phyloP scores from a whole-genome alignment of 2,113 vertebrate species.

The Nyctereutes procyonoides region DNA sequence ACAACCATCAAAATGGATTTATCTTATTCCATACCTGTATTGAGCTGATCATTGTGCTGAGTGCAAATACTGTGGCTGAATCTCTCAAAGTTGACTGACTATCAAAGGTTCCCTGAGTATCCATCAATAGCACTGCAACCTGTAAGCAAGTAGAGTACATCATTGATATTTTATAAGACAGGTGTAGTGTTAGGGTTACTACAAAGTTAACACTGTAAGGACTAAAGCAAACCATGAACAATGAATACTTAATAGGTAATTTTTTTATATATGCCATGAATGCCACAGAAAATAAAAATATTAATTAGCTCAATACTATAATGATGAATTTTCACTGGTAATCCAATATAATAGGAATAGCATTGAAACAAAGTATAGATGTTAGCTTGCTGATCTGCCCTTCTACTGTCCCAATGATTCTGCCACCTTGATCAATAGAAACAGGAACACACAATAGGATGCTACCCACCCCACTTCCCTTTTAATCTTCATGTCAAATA shows the following conservation, averaged over 20 bases:
- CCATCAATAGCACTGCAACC: constrained; percentile 97
- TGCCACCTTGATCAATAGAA: background rate
- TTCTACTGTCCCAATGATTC: background rate
- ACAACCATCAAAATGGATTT: background rate
- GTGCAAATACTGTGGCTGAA: constrained; percentile 97
- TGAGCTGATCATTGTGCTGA: constrained; percentile 99
- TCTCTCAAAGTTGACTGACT: constrained; percentile 98
- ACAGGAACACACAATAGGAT: background rate
- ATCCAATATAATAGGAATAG: constrained; percentile 9
- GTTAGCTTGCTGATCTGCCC: constrained; percentile 5
- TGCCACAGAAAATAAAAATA: constrained; percentile 40
- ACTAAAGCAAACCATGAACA: constrained; percentile 39
- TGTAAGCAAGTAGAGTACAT: constrained; percentile 72
- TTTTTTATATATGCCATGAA: background rate
- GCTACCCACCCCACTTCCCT: background rate
- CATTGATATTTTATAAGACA: background rate
- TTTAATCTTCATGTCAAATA: constrained; percentile 29
- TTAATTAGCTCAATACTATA: background rate
- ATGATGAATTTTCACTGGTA: constrained; percentile 25
- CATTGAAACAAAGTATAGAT: background rate
- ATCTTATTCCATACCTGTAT: constrained; percentile 92
- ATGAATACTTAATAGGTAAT: constrained; percentile 13
- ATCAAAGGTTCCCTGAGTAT: constrained; percentile 98
- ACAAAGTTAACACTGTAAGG: background rate
- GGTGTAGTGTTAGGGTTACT: background rate